A percentile compares a stretch with the other conserved stretches of the same genome.
Evolutionary conservation across 2,113 vertebrate genomes (phyloP).

Genomic region (Myodes glareolus): DNA sequence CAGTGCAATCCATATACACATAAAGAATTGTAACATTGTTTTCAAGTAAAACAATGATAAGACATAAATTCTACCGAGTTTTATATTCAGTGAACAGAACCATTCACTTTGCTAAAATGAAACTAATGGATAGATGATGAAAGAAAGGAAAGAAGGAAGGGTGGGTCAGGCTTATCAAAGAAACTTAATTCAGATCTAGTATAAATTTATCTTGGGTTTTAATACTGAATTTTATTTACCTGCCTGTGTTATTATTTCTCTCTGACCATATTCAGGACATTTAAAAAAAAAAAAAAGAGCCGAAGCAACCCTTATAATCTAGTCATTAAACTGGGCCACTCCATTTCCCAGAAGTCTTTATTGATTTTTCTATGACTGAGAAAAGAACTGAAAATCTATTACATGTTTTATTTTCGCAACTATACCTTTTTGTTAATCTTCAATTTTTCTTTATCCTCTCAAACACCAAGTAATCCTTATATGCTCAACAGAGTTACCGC

Average conservation of each 20-base stretch:
- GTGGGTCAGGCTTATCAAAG: background rate
- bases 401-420: background rate
- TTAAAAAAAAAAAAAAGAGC: background rate
- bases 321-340: background rate
- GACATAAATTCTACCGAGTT: background rate
- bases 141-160: too few species aligned
- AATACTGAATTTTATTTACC: background rate
- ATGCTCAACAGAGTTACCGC: background rate
- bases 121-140: background rate
- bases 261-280: background rate
- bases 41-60: constrained; percentile 36
- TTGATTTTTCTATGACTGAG: background rate
- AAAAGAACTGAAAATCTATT: background rate
- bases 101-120: constrained; percentile 30
- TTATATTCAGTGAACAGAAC: background rate
- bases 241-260: background rate
- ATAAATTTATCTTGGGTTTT: background rate
- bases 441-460: background rate
- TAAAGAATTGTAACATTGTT: background rate
- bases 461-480: background rate
- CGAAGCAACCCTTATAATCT: background rate
- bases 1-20: background rate
- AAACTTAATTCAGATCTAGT: background rate
- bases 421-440: background rate
- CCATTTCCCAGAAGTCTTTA: background rate